These are phyloP conservation scores for Dendrocincla tyrannina DNA, from an alignment of 2,797 vertebrate species.

Conservation along the genomic window DNA sequence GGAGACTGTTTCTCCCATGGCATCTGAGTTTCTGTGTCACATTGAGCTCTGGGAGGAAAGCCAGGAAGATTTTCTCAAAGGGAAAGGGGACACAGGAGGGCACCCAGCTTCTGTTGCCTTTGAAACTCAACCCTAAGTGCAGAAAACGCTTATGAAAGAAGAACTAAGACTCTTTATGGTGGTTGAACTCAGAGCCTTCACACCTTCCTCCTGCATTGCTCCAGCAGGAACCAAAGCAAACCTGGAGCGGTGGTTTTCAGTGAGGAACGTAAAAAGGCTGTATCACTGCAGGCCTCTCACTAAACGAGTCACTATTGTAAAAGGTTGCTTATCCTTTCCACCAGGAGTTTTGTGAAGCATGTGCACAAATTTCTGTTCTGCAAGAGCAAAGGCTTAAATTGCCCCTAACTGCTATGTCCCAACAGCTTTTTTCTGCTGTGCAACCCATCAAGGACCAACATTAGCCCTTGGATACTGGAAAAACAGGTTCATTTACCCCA, in stretches of 20 bases:
- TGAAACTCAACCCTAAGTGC: background rate
- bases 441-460: background rate
- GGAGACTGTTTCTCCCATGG: background rate
- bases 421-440: background rate
- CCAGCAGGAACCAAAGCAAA: background rate
- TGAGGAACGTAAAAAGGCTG: background rate
- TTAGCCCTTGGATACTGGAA: background rate
- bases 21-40: background rate
- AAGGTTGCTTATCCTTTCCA: background rate
- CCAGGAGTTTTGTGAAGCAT: background rate
- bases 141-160: background rate
- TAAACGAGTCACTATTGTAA: background rate
- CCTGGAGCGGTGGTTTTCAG: background rate
- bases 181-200: background rate
- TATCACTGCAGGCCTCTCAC: background rate
- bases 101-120: background rate
- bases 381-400: background rate
- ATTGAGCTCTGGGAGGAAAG: background rate
- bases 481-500: background rate
- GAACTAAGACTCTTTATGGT: background rate
- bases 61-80: background rate
- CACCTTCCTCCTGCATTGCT: background rate
- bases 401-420: fast-evolving
- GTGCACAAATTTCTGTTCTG: background rate
- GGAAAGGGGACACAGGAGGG: background rate